A percentile compares a stretch with the other conserved stretches of the same genome.
Conservation (phyloP, 2,797 vertebrate genomes). For the Xyrichtys novacula region DNA sequence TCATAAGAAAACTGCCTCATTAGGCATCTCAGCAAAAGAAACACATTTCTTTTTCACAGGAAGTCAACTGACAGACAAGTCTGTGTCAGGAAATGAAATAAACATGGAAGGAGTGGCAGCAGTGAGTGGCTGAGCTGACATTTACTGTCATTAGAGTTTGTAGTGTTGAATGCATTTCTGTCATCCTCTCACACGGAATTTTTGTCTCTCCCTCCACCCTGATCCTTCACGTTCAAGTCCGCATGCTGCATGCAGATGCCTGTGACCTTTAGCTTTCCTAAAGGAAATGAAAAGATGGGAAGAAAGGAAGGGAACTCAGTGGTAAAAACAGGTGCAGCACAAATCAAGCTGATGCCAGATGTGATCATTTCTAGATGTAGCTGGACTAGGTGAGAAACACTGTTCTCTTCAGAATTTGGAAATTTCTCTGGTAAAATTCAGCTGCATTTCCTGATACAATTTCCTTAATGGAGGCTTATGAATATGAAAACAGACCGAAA, state of each 20-base stretch:
- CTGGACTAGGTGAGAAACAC: not conserved
- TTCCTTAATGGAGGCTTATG: not conserved
- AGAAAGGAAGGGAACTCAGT: slow-evolving; percentile 9
- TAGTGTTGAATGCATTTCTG: slow-evolving; percentile 68
- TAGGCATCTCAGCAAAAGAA: slow-evolving; percentile 58
- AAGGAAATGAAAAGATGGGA: slow-evolving; percentile 31
- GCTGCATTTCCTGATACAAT: slow-evolving; percentile 1
- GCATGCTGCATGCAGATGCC: slow-evolving; percentile 54
- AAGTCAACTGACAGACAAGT: slow-evolving; percentile 61
- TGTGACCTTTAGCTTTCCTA: slow-evolving; percentile 63
- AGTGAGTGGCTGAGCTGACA: slow-evolving; percentile 71
- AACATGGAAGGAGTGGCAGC: slow-evolving; percentile 69
- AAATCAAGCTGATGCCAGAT: slow-evolving; percentile 9
- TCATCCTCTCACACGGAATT: slow-evolving; percentile 53
- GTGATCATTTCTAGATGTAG: not conserved
- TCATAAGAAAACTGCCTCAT: slow-evolving; percentile 54
- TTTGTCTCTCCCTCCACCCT: slow-evolving; percentile 20
- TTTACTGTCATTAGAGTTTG: slow-evolving; percentile 78
- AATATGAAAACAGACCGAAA: not conserved
- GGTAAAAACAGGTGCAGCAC: slow-evolving; percentile 10
- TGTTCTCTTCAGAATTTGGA: too few relatives aligned
- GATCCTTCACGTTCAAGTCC: slow-evolving; percentile 32
- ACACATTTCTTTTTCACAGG: slow-evolving; percentile 69
- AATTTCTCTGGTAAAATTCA: slow-evolving; percentile 1
- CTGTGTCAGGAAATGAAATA: slow-evolving; percentile 68